Evolutionary conservation across 2,888 invertebrate genomes (phyloP).

Genomic region (Ormyrus labotus): DNA sequence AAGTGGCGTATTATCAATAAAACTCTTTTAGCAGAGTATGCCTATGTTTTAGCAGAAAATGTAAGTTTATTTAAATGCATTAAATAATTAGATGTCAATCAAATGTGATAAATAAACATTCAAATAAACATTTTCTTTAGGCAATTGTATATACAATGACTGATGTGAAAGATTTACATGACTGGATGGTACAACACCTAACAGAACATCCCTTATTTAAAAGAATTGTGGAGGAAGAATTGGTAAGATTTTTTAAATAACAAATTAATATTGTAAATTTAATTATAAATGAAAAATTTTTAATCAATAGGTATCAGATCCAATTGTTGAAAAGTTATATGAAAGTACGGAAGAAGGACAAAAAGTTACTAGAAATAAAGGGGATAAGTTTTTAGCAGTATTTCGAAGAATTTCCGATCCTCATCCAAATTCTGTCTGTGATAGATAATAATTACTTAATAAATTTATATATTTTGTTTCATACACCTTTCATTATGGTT

Average conservation of each 20-base stretch:
- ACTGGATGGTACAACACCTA: constrained; percentile 98
- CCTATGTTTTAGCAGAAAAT: constrained; percentile 90
- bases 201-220: constrained; percentile 93
- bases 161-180: constrained; percentile 96
- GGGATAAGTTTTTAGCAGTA: constrained; percentile 94
- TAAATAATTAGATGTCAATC: too few species aligned
- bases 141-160: constrained; percentile 97
- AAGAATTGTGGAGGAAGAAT: constrained; percentile 83
- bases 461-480: constrained; percentile 43
- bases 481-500: too few species aligned
- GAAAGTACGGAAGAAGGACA: constrained; percentile 98
- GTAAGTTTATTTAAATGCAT: constrained; percentile 76
- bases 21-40: constrained; percentile 96
- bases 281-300: constrained; percentile 61
- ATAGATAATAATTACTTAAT: neutral
- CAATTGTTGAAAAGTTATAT: constrained; percentile 91
- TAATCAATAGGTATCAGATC: constrained; percentile 83
- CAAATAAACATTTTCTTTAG: constrained; percentile 79
- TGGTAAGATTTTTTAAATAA: constrained; percentile 78
- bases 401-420: constrained; percentile 84
- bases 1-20: constrained; percentile 99
- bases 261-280: constrained; percentile 34
- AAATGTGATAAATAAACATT: constrained; percentile 31
- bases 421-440: constrained; percentile 55
- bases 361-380: constrained; percentile 96